These are phyloP conservation scores for Hestina assimilis DNA, from an alignment of 1,140 invertebrate genomes.

Conservation along the genomic window DNA sequence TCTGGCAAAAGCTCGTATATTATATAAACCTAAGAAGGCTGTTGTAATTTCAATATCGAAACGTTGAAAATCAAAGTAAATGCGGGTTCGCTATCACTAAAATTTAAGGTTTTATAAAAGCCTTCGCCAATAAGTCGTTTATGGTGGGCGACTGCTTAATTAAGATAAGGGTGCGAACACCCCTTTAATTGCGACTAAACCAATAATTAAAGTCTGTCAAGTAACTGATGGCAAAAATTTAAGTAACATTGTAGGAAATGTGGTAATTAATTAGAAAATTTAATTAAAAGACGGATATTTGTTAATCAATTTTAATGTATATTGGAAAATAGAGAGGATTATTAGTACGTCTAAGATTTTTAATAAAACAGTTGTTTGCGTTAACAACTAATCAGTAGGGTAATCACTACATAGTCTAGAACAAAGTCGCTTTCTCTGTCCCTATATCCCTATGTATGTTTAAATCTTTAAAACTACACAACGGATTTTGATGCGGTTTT, in stretches of 20 bases:
- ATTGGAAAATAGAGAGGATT: too few relatives aligned
- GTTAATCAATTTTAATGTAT: neutral
- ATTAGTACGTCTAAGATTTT: too few relatives aligned
- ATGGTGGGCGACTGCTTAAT: conserved; percentile 4
- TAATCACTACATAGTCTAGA: too few relatives aligned
- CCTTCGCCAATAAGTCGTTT: conserved; percentile 8
- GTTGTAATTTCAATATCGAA: too few relatives aligned
- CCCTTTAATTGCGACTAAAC: conserved; percentile 11
- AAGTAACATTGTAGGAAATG: neutral
- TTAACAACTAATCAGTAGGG: too few relatives aligned
- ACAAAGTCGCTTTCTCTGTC: too few relatives aligned
- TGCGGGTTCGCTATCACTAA: neutral
- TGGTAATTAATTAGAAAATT: neutral
- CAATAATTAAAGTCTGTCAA: conserved; percentile 16
- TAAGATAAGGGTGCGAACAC: conserved; percentile 14
- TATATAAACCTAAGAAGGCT: too few relatives aligned
- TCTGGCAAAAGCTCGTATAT: too few relatives aligned
- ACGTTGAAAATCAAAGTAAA: neutral
- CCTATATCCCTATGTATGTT: too few relatives aligned
- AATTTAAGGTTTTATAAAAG: neutral
- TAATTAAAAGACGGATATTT: conserved; percentile 3
- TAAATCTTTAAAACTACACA: too few relatives aligned
- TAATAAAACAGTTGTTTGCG: too few relatives aligned
- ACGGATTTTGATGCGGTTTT: too few relatives aligned
- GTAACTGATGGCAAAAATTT: conserved; percentile 10